Conservation (phyloP, 2,888 invertebrate genomes). For the Heteropelma amictum region DNA sequence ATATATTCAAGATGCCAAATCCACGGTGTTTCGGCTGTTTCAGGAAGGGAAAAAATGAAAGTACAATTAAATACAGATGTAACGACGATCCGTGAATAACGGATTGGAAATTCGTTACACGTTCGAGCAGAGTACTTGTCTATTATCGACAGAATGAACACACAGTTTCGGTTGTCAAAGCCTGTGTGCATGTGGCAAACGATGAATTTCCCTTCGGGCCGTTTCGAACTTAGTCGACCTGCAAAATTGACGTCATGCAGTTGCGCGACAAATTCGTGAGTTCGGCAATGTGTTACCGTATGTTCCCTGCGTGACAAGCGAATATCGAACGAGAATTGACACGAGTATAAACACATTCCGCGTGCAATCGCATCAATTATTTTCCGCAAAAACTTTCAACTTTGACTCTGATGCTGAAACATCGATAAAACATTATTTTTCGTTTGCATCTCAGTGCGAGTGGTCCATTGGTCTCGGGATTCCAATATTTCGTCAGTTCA, state of each 20-base stretch:
- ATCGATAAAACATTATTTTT: not conserved
- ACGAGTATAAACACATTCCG: not conserved
- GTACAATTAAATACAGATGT: not conserved
- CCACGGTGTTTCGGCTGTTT: too few species aligned
- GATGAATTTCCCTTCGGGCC: constrained; percentile 10
- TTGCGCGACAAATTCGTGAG: constrained; percentile 39
- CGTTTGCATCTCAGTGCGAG: not conserved
- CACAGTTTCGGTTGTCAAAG: not conserved
- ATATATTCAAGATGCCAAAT: too few species aligned
- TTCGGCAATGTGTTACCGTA: constrained; percentile 5
- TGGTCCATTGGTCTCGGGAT: too few species aligned
- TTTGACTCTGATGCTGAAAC: too few species aligned
- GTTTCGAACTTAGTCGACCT: constrained; percentile 24
- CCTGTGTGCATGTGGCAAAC: not conserved
- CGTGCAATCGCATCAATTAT: not conserved
- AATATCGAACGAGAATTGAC: not conserved
- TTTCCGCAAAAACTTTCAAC: too few species aligned
- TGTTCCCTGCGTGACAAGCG: constrained; percentile 9
- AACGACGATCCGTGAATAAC: not conserved
- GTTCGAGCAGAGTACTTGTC: constrained; percentile 4
- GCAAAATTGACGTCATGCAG: constrained; percentile 39
- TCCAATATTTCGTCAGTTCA: too few species aligned
- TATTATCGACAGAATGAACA: constrained; percentile 2
- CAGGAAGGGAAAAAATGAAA: not conserved
- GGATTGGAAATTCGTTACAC: constrained; percentile 22